phyloP scores from a whole-genome alignment of 2,113 vertebrate species.

The Bos javanicus region DNA sequence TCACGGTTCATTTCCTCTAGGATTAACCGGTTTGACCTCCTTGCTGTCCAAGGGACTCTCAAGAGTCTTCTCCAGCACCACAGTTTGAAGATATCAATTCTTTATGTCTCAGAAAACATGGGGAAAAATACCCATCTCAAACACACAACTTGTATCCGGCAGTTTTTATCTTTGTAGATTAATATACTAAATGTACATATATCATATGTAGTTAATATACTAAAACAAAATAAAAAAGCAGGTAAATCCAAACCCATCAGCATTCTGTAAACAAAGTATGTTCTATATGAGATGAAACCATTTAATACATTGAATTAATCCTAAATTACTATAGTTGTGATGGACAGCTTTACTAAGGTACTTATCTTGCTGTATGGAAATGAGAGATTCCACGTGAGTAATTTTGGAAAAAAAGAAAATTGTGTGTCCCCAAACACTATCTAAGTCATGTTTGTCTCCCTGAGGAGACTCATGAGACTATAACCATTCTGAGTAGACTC shows the following conservation, averaged over 20 bases:
- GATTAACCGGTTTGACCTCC: neutral
- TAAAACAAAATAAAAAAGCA: neutral
- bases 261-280: neutral
- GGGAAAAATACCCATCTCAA: neutral
- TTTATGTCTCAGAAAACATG: neutral
- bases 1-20: neutral
- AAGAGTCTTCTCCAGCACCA: neutral
- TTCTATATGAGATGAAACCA: neutral
- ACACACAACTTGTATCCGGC: neutral
- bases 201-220: neutral
- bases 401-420: neutral
- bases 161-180: neutral
- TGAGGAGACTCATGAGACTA: neutral
- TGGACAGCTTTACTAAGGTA: neutral
- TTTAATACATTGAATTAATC: neutral
- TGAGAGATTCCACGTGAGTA: neutral
- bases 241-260: neutral
- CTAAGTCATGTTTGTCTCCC: neutral
- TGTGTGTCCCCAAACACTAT: neutral
- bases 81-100: neutral
- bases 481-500: neutral
- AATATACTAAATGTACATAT: neutral
- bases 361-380: neutral
- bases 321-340: neutral
- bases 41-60: neutral